Base-by-base conservation (phyloP, 2,888 invertebrate species). In the Luperina testacea region DNA sequence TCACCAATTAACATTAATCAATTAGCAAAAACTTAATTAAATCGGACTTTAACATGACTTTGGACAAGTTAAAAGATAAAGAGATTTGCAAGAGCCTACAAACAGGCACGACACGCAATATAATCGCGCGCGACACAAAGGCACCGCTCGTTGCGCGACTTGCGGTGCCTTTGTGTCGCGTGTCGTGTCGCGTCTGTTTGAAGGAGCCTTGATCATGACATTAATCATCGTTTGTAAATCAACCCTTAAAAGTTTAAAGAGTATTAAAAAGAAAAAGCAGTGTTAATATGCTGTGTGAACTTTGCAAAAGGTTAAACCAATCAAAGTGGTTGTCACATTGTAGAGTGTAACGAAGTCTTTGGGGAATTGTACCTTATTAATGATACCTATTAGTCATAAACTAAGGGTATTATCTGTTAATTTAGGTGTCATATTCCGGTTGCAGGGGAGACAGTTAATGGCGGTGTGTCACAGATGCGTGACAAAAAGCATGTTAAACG, bases 401-500 rank as follows among this genome's bases (percentile, higher is more conserved):
- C 70, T 87, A 64, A 74, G 72, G 61, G 45, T 48, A 45, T 59
- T 42, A 74, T 72, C 65, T 67, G 76, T 72, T 72, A 86, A 81
- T 77, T 24, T 86, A 32, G 72, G 88, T 80, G 86, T 86, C 80
- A 80, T 72, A 80, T 82, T 71, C 86, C 51, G 78, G 38, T 53
- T 27, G 20, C 72, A 61, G n/a, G 75, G 75, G 77, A 57, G 61
- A 59, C 51, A 42, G 68, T 63, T 84, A 69, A 80, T 63, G 51
- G 71, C 59, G 71, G 65, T 45, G 63, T 83, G 84, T 83, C 57
- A 65, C 45, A 61, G 38, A 67, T 68, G 68, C 64, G 65, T 64
- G 61, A 65, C 73, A 84, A 85, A 87, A 87, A 87, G 24, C n/a
- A 69, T 75, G 81, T 84, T 80, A 80, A 77, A 87, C 68, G 38